Evolutionary conservation across 2,888 invertebrate genomes (phyloP).

Genomic region (Ectemnius cavifrons): DNA sequence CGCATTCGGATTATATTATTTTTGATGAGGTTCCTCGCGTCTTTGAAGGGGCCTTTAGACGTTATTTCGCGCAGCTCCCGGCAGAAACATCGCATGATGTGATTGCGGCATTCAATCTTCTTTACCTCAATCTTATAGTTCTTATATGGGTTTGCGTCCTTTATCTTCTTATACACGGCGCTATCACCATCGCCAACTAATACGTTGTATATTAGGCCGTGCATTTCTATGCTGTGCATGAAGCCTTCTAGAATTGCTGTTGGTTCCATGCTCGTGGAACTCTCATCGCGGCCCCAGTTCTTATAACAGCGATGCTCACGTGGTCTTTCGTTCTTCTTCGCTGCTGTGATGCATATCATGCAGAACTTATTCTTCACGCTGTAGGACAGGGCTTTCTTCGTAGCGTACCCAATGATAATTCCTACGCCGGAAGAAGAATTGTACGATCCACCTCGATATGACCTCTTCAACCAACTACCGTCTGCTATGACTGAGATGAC

Average conservation of each 20-base stretch:
- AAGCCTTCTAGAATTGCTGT: constrained; percentile 54
- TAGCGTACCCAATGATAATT: constrained; percentile 45
- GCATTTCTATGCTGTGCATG: constrained; percentile 41
- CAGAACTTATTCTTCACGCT: constrained; percentile 1
- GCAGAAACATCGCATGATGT: constrained; percentile 21
- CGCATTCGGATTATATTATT: no score
- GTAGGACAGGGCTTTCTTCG: constrained; percentile 20
- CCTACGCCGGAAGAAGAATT: no score
- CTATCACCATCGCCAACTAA: constrained; percentile 62
- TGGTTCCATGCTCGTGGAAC: constrained; percentile 24
- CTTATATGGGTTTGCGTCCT: constrained; percentile 4
- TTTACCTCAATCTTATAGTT: not conserved
- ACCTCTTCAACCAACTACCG: no score
- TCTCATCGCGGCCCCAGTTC: constrained; percentile 55
- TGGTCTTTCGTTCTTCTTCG: no score
- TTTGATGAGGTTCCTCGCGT: not conserved
- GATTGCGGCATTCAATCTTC: constrained; percentile 25
- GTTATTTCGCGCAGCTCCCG: constrained; percentile 36
- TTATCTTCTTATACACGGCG: constrained; percentile 4
- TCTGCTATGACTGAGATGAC: constrained; percentile 45
- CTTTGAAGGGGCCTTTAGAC: not conserved
- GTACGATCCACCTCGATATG: no score
- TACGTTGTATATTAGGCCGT: constrained; percentile 34
- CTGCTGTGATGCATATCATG: not conserved
- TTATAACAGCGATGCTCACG: constrained; percentile 43